Percentiles rank a stretch among this genome's conserved stretches.
These are phyloP conservation scores for Babyrousa celebensis DNA, from an alignment of 2,797 vertebrate species.

Conservation along the genomic window DNA sequence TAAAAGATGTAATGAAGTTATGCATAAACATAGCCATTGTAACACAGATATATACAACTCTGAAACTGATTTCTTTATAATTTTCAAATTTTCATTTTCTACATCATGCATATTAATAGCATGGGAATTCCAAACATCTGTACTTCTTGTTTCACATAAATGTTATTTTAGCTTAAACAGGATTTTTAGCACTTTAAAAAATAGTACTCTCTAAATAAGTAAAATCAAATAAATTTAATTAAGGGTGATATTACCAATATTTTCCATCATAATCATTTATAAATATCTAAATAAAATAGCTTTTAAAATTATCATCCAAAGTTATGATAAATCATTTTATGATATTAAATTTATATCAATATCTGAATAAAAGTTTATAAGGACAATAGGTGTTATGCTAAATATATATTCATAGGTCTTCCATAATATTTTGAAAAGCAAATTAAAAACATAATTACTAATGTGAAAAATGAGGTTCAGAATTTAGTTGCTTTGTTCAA, in stretches of 20 bases:
- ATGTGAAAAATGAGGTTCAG: not conserved
- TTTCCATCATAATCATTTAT: not conserved
- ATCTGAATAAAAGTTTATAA: not conserved
- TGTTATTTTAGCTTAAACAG: not conserved
- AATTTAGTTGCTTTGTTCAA: slow-evolving; percentile 34
- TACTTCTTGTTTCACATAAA: not conserved
- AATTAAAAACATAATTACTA: not conserved
- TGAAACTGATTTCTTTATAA: not conserved
- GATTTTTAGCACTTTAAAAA: not conserved
- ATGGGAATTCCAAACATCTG: not conserved
- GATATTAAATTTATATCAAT: not conserved
- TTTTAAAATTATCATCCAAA: not conserved
- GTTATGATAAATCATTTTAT: not conserved
- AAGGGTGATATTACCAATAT: not conserved
- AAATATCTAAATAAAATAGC: not conserved
- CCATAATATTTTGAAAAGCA: not conserved
- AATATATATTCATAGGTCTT: not conserved
- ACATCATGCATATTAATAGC: not conserved
- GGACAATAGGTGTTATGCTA: not conserved
- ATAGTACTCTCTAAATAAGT: not conserved
- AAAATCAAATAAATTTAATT: not conserved
- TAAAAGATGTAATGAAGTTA: not conserved
- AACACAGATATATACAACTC: not conserved
- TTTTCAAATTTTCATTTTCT: slow-evolving; percentile 47
- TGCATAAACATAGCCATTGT: not conserved